These are phyloP conservation scores for Eospalax fontanierii DNA, from an alignment of 2,797 vertebrate species.

Conservation along the genomic window DNA sequence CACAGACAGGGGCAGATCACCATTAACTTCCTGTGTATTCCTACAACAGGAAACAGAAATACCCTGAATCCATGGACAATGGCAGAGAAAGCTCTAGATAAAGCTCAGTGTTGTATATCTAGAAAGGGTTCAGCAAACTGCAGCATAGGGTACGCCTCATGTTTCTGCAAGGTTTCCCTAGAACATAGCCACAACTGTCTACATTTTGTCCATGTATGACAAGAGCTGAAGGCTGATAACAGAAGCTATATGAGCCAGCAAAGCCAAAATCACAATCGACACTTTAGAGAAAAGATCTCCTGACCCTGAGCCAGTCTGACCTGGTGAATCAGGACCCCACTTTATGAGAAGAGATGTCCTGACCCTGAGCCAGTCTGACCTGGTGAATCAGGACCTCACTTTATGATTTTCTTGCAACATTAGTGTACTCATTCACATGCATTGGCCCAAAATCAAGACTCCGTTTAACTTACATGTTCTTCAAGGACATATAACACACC, in stretches of 20 bases:
- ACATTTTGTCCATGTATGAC: neutral
- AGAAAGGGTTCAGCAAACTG: neutral
- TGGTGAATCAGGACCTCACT: neutral
- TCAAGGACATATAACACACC: neutral
- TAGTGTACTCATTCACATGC: neutral
- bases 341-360: neutral
- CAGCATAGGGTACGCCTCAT: neutral
- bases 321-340: neutral
- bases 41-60: constrained; percentile 1
- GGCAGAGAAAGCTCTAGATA: neutral
- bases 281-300: neutral
- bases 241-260: neutral
- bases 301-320: neutral
- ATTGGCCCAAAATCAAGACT: constrained; percentile 29
- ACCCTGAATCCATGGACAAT: neutral
- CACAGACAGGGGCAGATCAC: neutral
- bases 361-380: neutral
- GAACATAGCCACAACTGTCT: neutral
- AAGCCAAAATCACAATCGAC: neutral
- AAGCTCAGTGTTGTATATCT: neutral
- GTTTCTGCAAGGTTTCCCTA: neutral
- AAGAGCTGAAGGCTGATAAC: neutral
- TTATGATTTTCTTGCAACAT: neutral
- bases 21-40: constrained; percentile 29
- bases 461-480: neutral